Evolutionary conservation across 2,797 vertebrate species (phyloP), one percentile per base, ranked within the genome.

Genomic region (Argyrosomus regius): DNA sequence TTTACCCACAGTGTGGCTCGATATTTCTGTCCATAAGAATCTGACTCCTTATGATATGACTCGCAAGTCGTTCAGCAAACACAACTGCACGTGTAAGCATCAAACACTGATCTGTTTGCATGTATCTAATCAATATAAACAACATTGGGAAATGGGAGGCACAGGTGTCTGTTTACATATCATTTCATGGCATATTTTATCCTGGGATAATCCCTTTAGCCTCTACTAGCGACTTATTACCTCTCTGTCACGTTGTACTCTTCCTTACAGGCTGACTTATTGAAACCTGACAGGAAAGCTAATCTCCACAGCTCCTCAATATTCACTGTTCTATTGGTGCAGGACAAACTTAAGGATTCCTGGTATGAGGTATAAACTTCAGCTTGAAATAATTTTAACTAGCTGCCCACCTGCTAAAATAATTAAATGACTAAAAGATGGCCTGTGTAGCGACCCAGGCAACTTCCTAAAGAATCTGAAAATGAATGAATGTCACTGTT

Each of bases 121-220:
- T 46, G 48, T 39, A 13, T 65, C 39, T 78, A 71, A 84, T 85
- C 52, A 71, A 90, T 81, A 61, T 71, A 59, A 75, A 61, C 61
- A 67, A 12, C 41, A 58, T 1, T 16, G 39, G 18, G n/a, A 75
- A 82, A 76, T 43, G 26, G 84, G 71, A 75, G 45, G 41, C 60
- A 68, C 46, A 70, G 28, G 68, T 80, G 26, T 76, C 59, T 89
- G 50, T 89, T 78, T 59, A 63, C 53, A 68, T 85, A 84, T 78
- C 0, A 86, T 83, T 87, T 84, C 68, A 80, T 74, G 67, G 52
- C 50, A 58, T 76, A 45, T 82, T 80, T 85, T 62, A 81, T 50
- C 67, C 62, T 59, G 65, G 28, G 60, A 62, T 83, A 77, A 84
- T 85, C 72, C 61, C 48, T 75, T 73, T 24, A 75, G 63, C 35